Conservation (phyloP, 1,140 invertebrate genomes). For the Lanistes nyassanus region DNA sequence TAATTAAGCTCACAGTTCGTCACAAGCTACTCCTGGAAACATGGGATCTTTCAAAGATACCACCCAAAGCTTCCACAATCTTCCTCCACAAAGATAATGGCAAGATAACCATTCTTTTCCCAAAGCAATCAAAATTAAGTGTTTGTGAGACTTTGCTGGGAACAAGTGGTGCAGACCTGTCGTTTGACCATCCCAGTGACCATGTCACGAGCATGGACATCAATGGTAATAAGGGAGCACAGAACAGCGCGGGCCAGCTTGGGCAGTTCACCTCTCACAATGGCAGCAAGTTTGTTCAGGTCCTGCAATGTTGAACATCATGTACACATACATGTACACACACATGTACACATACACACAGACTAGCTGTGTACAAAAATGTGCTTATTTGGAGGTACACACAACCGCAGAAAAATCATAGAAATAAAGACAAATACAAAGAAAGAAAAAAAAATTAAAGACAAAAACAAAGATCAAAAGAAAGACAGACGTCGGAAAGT, state of each 20-base stretch:
- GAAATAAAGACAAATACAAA: too few species aligned
- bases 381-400: neutral
- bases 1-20: too few species aligned
- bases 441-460: too few species aligned
- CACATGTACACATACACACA: neutral
- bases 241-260: conserved; percentile 79
- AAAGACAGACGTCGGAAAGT: neutral
- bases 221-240: conserved; percentile 86
- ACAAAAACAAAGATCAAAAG: neutral
- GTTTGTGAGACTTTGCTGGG: too few species aligned
- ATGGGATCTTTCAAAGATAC: too few species aligned
- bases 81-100: too few species aligned
- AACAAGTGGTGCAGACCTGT: conserved; percentile 49
- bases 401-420: neutral
- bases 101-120: too few species aligned
- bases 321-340: neutral
- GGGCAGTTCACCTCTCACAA: conserved; percentile 79
- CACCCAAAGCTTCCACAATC: too few species aligned
- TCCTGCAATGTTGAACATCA: conserved; percentile 67
- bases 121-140: too few species aligned
- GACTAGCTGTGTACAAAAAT: too few species aligned
- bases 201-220: conserved; percentile 88
- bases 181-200: conserved; percentile 75
- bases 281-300: conserved; percentile 79
- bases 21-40: too few species aligned